These are phyloP conservation scores for Heterodera carotae DNA, from an alignment of 1,140 invertebrate species.

Conservation along the genomic window DNA sequence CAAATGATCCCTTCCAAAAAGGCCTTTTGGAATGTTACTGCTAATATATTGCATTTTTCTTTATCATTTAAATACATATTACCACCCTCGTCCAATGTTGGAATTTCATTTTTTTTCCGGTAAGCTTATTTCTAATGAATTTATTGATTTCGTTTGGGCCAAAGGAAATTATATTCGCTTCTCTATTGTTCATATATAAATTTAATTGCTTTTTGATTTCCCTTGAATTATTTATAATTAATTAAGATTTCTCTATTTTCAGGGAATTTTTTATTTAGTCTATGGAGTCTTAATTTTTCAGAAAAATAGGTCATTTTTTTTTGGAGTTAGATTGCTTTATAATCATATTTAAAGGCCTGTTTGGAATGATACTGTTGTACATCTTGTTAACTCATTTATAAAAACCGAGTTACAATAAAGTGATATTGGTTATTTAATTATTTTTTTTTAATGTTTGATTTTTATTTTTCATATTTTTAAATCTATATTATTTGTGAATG, in stretches of 20 bases:
- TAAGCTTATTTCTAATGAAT: not conserved
- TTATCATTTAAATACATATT: not conserved
- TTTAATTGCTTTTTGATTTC: not conserved
- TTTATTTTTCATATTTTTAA: no score
- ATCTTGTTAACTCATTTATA: no score
- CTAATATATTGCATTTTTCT: not conserved
- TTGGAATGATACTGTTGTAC: not conserved
- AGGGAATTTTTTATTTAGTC: not conserved
- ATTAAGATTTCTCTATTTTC: not conserved
- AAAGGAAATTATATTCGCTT: not conserved
- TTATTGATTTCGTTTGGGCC: not conserved
- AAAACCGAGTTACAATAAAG: no score
- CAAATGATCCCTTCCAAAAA: not conserved
- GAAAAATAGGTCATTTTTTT: not conserved
- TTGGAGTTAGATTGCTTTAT: not conserved
- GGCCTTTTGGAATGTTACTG: not conserved
- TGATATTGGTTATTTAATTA: no score
- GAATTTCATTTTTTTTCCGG: not conserved
- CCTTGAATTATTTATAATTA: conserved; percentile 5
- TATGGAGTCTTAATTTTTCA: not conserved
- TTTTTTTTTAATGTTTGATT: no score
- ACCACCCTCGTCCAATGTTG: not conserved
- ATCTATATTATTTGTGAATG: no score
- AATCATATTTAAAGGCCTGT: not conserved
- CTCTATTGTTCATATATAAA: not conserved